Evolutionary conservation across 2,113 vertebrate species (phyloP).

Genomic region (Petroica traversi): DNA sequence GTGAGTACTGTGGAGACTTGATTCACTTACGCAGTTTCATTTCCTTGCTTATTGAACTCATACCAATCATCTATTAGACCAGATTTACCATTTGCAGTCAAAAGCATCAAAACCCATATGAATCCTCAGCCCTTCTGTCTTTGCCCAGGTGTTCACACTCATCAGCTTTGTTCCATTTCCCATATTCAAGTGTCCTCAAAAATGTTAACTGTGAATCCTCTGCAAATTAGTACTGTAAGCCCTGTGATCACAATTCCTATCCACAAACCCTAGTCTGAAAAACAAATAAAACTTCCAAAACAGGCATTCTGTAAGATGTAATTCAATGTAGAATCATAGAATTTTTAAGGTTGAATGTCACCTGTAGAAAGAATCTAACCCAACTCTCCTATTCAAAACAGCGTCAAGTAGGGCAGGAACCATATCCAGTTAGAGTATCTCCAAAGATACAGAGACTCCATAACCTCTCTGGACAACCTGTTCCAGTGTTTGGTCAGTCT

Average conservation of each 20-base stretch:
- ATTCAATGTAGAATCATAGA: not conserved
- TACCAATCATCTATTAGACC: not conserved
- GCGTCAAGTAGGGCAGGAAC: not conserved
- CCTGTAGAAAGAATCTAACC: not conserved
- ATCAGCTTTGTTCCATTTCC: not conserved
- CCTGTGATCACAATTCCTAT: not conserved
- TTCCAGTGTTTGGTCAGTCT: not conserved
- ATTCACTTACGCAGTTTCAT: not conserved
- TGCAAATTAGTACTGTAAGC: not conserved
- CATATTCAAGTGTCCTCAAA: not conserved
- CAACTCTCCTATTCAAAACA: not conserved
- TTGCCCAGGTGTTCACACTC: not conserved
- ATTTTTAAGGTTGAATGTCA: not conserved
- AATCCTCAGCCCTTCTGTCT: not conserved
- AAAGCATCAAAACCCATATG: not conserved
- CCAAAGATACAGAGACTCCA: not conserved
- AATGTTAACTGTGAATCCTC: not conserved
- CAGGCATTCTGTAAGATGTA: not conserved
- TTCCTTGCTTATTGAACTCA: not conserved
- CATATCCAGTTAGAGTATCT: not conserved
- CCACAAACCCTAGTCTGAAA: not conserved
- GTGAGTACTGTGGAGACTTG: constrained; percentile 68
- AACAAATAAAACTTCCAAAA: not conserved
- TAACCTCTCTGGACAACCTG: not conserved
- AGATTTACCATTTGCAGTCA: not conserved